phyloP scores from a whole-genome alignment of 2,888 invertebrate species.

The Brenthis ino region DNA sequence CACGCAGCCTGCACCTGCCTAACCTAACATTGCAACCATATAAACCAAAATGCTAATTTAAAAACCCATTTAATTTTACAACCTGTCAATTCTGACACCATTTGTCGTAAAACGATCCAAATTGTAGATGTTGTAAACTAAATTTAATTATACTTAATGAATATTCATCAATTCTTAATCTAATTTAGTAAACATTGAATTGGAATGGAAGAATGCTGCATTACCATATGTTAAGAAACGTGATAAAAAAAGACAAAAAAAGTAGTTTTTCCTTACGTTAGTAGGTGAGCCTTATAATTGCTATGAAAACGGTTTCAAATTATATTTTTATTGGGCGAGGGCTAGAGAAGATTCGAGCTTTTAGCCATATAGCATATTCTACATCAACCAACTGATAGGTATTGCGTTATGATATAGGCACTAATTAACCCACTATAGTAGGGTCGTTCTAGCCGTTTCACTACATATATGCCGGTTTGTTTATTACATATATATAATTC shows the following conservation, averaged over 20 bases:
- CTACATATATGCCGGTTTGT: too few species aligned
- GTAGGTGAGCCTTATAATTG: not conserved
- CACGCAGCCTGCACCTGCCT: conserved; percentile 34
- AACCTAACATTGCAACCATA: not conserved
- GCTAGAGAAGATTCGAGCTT: too few species aligned
- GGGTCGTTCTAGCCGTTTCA: too few species aligned
- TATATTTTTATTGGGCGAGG: too few species aligned
- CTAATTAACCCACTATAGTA: too few species aligned
- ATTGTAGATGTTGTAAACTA: not conserved
- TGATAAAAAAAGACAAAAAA: not conserved
- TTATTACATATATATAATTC: too few species aligned
- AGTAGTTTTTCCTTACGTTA: not conserved
- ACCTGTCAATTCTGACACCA: not conserved
- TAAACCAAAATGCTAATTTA: conserved; percentile 1
- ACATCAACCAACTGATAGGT: too few species aligned
- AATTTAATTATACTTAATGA: not conserved
- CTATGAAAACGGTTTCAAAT: too few species aligned
- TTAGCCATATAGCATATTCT: too few species aligned
- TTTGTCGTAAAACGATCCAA: not conserved
- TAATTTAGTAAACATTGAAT: not conserved
- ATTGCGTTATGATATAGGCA: too few species aligned
- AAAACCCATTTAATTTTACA: not conserved
- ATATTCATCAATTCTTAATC: conserved; percentile 10
- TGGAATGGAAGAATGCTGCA: not conserved
- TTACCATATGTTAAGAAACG: not conserved